A percentile compares a stretch with the other conserved stretches of the same genome.
Conservation (phyloP, 2,797 vertebrate genomes). For the Petrocephalus schoutedeni region DNA sequence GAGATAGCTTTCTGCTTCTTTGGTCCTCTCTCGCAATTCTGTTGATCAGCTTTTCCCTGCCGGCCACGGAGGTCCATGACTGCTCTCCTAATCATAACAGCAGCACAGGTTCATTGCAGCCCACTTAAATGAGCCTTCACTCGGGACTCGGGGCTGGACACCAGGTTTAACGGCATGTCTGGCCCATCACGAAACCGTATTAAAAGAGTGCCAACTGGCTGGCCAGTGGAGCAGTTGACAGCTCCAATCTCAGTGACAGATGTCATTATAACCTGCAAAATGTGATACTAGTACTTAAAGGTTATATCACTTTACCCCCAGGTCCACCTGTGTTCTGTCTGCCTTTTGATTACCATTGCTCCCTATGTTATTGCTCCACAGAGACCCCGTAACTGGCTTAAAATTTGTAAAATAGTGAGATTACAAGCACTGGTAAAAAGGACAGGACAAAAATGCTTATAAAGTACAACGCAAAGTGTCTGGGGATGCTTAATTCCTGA, state of each 20-base stretch:
- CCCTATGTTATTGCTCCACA: constrained; percentile 41
- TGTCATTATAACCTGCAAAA: constrained; percentile 73
- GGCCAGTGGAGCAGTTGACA: constrained; percentile 65
- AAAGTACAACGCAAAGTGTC: neutral
- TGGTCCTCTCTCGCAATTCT: neutral
- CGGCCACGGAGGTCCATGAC: neutral
- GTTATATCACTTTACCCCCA: constrained; percentile 62
- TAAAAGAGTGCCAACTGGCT: constrained; percentile 61
- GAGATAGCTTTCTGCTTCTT: neutral
- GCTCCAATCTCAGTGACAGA: constrained; percentile 67
- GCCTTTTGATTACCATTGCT: constrained; percentile 44
- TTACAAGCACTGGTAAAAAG: neutral
- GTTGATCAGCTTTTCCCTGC: neutral
- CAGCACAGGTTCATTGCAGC: neutral
- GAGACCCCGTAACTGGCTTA: neutral
- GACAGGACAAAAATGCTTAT: neutral
- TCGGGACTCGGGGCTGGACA: constrained; percentile 47
- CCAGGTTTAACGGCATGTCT: constrained; percentile 53
- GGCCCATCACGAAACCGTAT: constrained; percentile 59
- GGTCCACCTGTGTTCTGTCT: constrained; percentile 43
- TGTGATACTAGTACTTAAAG: constrained; percentile 68
- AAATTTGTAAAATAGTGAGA: neutral
- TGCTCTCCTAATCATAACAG: neutral
- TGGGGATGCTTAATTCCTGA: neutral
- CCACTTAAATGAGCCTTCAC: constrained; percentile 16